Evolutionary conservation across 2,113 vertebrate species (phyloP).

Genomic region (Glaucomys volans): DNA sequence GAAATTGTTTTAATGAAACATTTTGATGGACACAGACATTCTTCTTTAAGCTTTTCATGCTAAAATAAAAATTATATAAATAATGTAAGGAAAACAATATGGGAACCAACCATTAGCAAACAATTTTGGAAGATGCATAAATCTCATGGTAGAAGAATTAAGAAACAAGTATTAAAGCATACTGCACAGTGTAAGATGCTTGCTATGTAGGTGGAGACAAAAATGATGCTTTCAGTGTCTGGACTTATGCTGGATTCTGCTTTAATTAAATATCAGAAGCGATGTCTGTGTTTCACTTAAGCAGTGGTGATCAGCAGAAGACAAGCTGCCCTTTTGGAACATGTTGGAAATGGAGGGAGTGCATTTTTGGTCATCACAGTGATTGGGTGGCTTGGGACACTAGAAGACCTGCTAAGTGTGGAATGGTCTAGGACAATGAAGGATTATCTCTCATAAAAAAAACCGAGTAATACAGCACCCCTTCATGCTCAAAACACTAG

Average conservation of each 20-base stretch:
- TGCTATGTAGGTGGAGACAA: background rate
- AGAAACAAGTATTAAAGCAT: background rate
- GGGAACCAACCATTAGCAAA: background rate
- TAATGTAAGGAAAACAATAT: background rate
- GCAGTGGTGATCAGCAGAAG: background rate
- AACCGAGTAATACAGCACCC: no score
- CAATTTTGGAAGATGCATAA: background rate
- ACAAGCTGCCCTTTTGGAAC: background rate
- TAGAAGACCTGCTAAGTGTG: background rate
- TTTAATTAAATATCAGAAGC: background rate
- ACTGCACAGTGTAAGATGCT: background rate
- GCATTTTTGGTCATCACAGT: background rate
- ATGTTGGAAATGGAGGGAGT: background rate
- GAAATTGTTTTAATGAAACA: background rate
- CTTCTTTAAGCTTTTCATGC: background rate
- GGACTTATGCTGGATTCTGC: background rate
- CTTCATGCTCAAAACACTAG: no score
- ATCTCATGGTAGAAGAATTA: background rate
- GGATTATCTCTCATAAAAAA: background rate
- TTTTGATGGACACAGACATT: background rate
- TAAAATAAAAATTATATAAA: slow-evolving; percentile 22
- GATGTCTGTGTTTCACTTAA: background rate
- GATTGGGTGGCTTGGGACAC: background rate
- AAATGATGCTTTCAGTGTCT: background rate
- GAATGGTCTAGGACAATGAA: background rate